Conservation (phyloP, 2,888 invertebrate species). For the Tenthredo mesomela region DNA sequence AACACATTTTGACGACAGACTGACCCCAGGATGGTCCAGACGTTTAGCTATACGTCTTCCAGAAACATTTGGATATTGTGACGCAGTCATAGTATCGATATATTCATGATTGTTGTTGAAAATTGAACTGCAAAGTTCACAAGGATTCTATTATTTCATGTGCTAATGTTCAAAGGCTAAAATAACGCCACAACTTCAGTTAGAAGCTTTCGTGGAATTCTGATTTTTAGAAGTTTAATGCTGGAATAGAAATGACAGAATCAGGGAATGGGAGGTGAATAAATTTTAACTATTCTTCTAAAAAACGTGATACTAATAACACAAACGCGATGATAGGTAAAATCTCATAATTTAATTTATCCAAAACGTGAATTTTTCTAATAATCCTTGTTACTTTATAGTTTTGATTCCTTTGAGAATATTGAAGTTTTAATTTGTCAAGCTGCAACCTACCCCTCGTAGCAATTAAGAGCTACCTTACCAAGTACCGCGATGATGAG, state of each 20-base stretch:
- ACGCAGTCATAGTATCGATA: no score
- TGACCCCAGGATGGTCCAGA: neutral
- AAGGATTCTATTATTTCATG: neutral
- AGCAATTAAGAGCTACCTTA: neutral
- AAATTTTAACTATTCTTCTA: neutral
- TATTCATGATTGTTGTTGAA: no score
- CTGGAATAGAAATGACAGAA: neutral
- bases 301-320: neutral
- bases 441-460: neutral
- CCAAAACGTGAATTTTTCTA: neutral
- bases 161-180: neutral
- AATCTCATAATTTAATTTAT: neutral
- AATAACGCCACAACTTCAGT: neutral
- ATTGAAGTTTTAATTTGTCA: neutral
- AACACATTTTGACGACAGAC: neutral
- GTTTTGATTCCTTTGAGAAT: neutral
- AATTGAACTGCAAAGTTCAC: neutral
- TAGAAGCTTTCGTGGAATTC: no score
- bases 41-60: neutral
- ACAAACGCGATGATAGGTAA: neutral
- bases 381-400: neutral
- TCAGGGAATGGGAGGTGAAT: neutral
- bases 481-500: neutral
- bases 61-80: neutral
- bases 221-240: neutral